phyloP scores from a whole-genome alignment of 2,888 invertebrate genomes.

The Diloba caeruleocephala region DNA sequence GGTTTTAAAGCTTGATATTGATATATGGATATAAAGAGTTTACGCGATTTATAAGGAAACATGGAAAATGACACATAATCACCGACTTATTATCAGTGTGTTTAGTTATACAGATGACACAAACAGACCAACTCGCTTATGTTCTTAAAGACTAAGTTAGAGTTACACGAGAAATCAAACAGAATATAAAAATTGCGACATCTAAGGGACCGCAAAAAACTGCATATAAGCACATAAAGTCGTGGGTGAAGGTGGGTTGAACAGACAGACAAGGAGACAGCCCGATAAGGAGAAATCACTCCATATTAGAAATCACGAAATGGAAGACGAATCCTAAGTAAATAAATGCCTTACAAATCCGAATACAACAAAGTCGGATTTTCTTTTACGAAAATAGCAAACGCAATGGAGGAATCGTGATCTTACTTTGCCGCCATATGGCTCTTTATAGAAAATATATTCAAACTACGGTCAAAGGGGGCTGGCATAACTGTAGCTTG shows the following conservation, averaged over 20 bases:
- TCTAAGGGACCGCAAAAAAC: constrained; percentile 21
- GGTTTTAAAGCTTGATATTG: too few relatives aligned
- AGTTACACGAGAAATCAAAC: too few relatives aligned
- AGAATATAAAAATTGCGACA: not conserved
- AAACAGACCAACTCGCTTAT: too few relatives aligned
- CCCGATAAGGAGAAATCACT: constrained; percentile 31
- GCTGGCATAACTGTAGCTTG: constrained; percentile 66
- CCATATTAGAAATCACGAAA: constrained; percentile 28
- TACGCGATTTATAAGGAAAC: too few relatives aligned
- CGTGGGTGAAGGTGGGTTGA: constrained; percentile 34
- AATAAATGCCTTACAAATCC: constrained; percentile 39
- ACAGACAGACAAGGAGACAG: not conserved
- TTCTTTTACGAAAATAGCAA: constrained; percentile 44
- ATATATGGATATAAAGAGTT: too few relatives aligned
- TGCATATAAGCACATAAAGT: constrained; percentile 21
- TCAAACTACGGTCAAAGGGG: constrained; percentile 68
- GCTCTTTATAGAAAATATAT: constrained; percentile 56
- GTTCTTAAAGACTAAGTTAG: too few relatives aligned
- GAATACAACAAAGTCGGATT: constrained; percentile 32
- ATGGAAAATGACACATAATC: too few relatives aligned
- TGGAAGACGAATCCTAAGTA: constrained; percentile 21
- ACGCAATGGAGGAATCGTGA: constrained; percentile 53
- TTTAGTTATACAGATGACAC: too few relatives aligned
- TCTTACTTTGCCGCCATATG: constrained; percentile 27
- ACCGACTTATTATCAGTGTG: too few relatives aligned